Conservation (phyloP, 2,113 vertebrate genomes). For the Notarius lentiginosus region DNA sequence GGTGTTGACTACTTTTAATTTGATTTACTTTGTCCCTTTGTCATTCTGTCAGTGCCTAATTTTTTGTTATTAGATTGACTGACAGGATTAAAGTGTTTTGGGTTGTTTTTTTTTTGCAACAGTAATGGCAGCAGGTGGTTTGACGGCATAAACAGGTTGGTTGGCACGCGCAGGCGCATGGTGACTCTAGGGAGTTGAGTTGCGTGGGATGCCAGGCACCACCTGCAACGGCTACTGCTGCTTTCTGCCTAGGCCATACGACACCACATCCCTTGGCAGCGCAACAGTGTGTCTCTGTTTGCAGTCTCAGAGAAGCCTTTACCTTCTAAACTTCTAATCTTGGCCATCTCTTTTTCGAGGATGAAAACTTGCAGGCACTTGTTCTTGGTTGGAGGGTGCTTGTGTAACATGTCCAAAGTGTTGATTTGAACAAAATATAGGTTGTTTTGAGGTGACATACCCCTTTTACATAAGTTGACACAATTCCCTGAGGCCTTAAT, state of each 20-base stretch:
- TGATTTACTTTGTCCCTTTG: slow-evolving; percentile 61
- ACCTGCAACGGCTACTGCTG: slow-evolving; percentile 66
- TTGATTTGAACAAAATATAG: background rate
- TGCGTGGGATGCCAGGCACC: slow-evolving; percentile 67
- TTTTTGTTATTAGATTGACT: slow-evolving; percentile 71
- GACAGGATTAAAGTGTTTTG: slow-evolving; percentile 72
- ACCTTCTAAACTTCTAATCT: slow-evolving; percentile 5
- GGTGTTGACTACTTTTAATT: slow-evolving; percentile 65
- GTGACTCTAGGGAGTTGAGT: background rate
- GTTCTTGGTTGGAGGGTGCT: background rate
- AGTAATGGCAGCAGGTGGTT: slow-evolving; percentile 72
- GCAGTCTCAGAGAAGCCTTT: slow-evolving; percentile 45
- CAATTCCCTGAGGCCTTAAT: too few relatives aligned
- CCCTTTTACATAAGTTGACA: too few relatives aligned
- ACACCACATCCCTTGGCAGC: slow-evolving; percentile 59
- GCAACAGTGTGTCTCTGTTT: slow-evolving; percentile 46
- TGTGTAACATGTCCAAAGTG: background rate
- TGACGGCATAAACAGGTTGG: slow-evolving; percentile 69
- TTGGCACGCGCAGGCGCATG: slow-evolving; percentile 58
- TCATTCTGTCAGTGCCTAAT: slow-evolving; percentile 54
- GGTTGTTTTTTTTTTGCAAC: slow-evolving; percentile 56
- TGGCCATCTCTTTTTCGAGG: background rate
- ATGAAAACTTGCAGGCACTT: background rate
- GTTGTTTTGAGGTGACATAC: background rate
- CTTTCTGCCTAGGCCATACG: slow-evolving; percentile 42